Percentiles rank a stretch among this genome's conserved stretches.
These are phyloP conservation scores for Molossus alvarezi DNA, from an alignment of 2,797 vertebrate genomes.

Conservation along the genomic window DNA sequence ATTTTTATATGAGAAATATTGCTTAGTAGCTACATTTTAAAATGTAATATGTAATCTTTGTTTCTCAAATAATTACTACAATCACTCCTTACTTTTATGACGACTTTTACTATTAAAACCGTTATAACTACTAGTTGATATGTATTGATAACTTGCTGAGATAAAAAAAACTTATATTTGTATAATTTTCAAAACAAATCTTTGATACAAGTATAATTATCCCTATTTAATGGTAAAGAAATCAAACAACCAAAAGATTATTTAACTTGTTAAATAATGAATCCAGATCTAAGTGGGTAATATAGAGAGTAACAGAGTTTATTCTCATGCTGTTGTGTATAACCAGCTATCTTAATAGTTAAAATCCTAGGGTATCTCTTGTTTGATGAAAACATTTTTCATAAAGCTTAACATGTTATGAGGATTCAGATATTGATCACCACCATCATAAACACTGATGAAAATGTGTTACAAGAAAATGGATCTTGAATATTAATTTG, in stretches of 20 bases:
- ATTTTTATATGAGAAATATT: constrained; percentile 15
- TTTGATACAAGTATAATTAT: constrained; percentile 6
- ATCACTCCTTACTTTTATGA: neutral
- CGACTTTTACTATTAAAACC: neutral
- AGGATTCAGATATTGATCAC: neutral
- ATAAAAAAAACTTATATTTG: constrained; percentile 17
- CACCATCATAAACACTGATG: neutral
- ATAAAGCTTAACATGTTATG: neutral
- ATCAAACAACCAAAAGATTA: neutral
- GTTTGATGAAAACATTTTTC: neutral
- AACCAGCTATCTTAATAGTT: neutral
- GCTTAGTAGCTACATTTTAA: constrained; percentile 60
- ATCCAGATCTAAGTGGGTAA: neutral
- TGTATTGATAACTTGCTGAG: constrained; percentile 43
- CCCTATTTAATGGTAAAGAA: constrained; percentile 8
- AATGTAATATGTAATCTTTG: constrained; percentile 43
- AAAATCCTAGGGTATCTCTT: neutral
- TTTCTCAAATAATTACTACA: constrained; percentile 45
- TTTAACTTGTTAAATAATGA: neutral
- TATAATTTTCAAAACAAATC: constrained; percentile 30
- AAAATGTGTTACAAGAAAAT: neutral
- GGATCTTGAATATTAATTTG: neutral
- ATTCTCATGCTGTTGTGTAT: neutral
- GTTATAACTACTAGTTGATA: constrained; percentile 40
- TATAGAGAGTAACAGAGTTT: neutral